Evolutionary conservation across 2,797 vertebrate species (phyloP).

Genomic region (Botia kubotai): DNA sequence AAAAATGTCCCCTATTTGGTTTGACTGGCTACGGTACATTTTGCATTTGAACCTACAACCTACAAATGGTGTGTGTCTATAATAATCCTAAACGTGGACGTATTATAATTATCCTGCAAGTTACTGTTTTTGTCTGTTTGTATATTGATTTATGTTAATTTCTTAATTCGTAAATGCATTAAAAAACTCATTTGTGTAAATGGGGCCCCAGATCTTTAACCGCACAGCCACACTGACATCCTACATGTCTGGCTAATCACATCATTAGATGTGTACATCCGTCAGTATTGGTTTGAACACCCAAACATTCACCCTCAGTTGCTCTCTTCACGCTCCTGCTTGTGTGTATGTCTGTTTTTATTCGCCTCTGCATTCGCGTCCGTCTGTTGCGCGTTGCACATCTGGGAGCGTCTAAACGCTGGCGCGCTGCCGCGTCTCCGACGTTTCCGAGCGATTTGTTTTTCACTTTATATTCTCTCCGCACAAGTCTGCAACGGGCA

Average conservation of each 20-base stretch:
- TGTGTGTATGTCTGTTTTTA: constrained; percentile 6
- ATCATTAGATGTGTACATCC: background rate
- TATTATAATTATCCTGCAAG: no score
- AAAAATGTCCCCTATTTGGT: background rate
- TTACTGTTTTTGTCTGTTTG: no score
- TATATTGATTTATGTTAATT: no score
- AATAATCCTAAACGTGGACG: no score
- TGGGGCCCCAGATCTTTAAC: background rate
- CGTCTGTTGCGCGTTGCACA: background rate
- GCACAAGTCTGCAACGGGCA: constrained; percentile 19
- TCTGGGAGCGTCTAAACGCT: constrained; percentile 13
- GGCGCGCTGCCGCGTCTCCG: background rate
- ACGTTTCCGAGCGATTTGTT: constrained; percentile 19
- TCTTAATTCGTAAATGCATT: no score
- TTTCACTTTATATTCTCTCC: constrained; percentile 8
- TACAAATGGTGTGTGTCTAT: no score
- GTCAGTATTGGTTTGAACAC: background rate
- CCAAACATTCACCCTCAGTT: background rate
- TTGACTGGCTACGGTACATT: background rate
- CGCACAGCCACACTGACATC: background rate
- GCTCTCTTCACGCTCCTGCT: background rate
- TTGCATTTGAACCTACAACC: no score
- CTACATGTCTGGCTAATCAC: background rate
- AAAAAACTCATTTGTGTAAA: no score
- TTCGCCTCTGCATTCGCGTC: background rate